Evolutionary conservation across 2,888 invertebrate genomes (phyloP).

Genomic region (Agrenia bidenticulata): DNA sequence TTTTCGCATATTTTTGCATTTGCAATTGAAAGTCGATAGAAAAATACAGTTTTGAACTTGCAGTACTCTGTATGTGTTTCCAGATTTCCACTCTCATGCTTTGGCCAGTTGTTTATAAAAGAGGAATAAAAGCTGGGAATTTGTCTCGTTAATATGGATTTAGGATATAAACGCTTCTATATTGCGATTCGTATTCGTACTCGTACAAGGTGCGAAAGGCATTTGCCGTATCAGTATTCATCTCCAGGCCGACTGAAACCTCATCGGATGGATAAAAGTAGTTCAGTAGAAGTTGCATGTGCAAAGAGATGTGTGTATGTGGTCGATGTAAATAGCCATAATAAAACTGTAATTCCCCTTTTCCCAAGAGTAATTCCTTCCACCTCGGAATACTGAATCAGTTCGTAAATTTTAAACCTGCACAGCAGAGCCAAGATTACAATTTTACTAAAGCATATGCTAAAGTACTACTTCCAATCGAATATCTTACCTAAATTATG

Average conservation of each 20-base stretch:
- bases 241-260: not conserved
- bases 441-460: too few relatives aligned
- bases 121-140: too few relatives aligned
- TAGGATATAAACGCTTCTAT: not conserved
- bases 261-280: not conserved
- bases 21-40: too few relatives aligned
- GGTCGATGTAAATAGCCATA: not conserved
- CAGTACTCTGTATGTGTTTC: too few relatives aligned
- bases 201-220: not conserved
- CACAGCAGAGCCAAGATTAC: too few relatives aligned
- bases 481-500: too few relatives aligned
- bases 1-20: too few relatives aligned
- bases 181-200: not conserved
- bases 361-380: not conserved
- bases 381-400: not conserved
- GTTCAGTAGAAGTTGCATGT: not conserved
- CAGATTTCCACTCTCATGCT: too few relatives aligned
- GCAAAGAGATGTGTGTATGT: not conserved
- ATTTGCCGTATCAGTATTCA: slow-evolving; percentile 9
- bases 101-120: too few relatives aligned
- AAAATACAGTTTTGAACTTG: too few relatives aligned
- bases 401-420: not conserved
- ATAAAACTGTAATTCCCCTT: slow-evolving; percentile 1
- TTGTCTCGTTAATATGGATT: too few relatives aligned
- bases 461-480: too few relatives aligned